Base-by-base conservation (phyloP, 2,113 vertebrate species). In the Vicugna pacos region DNA sequence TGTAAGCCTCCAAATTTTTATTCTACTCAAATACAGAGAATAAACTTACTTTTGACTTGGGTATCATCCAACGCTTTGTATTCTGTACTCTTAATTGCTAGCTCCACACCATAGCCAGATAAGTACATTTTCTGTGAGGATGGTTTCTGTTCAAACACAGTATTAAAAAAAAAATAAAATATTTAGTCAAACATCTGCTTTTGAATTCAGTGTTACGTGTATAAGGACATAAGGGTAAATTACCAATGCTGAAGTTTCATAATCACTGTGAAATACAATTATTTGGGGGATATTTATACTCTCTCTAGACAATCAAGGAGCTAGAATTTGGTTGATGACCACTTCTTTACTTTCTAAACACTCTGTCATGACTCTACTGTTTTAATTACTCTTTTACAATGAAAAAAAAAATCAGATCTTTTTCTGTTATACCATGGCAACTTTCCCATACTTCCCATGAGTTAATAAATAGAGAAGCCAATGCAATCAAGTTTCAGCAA, bases 81-180 rank as follows among this genome's bases (percentile, higher is more conserved):
- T 98, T 99, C 99, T 30, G 99, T 99, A 97, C 98, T 99, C 98
- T 99, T 99, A 97, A 99, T 99, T 11, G 99, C 99, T 98, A 99
- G 98, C 97, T 99, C 99, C 91, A 99, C 99, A 80, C 99, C 99
- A 88, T 99, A 99, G 70, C 99, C 99, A 97, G 99, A 99, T 77
- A 99, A 98, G 97, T 99, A 99, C 98, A 99, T 99, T 97, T 99
- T 99, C 97, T 97, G 98, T 72, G 98, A 98, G 95, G 98, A 98
- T 92, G 99, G 98, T 94, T 99, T 98, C 99, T 99, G 98, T 94
- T 97, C 58, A 89, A 96, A 2, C 0, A 84, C 30, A 97, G 96
- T 91, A 97, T 60, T 58, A 94, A 19, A 95, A 64, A 96, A 65
- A 97, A 89, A 1, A 97, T 32, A 93, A 96, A 95, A 56, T 0